Base-by-base conservation (phyloP, 1,140 invertebrate species). In the Campoletis sonorensis region DNA sequence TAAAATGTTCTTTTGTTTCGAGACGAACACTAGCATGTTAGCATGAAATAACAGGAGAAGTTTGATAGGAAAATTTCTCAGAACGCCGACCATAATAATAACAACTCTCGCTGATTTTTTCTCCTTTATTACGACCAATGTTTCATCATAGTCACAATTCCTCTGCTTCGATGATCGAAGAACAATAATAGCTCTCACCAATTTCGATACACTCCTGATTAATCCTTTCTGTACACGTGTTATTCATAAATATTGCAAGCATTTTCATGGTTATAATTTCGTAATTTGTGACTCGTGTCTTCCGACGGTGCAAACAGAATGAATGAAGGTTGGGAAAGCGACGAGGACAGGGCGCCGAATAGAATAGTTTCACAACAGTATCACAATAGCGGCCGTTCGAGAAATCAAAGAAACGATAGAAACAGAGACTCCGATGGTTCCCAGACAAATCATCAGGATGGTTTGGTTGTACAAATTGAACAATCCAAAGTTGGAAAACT, bases 401-500 rank as follows among this genome's bases (percentile, higher is more conserved):
- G 33, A 0, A 30, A 54, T 21, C 30, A 77, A 1, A 37, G 76
- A 26, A 58, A 54, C 27, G 13, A 54, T 21, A 77, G 73, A 30
- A 18, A 54, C 30, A 61, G 73, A 54, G 15, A 49, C 23, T 1
- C 18, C 45, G 49, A 75, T 58, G 49, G 67, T n/a, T 33, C 30
- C n/a, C 67, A 30, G 30, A 33, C 15, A 18, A 70, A 33, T 33
- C 8, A 64, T 23, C 30, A 70, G 2, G 30, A 75, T n/a, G 79
- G 64, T 45, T 40, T 83, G 15, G 79, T 83, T 13, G 81, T 86
- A 16, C 80, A 85, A 54, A 79, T 92, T 8, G 83, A 88, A 4
- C 83, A 84, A 2, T 67, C 40, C 5, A 88, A 89, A 83, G 84
- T 93, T 54, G 93, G 93, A 7, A 91, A 85, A 85, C 80, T 94